Evolutionary conservation across 2,113 vertebrate genomes (phyloP).

Genomic region (Sula dactylatra): DNA sequence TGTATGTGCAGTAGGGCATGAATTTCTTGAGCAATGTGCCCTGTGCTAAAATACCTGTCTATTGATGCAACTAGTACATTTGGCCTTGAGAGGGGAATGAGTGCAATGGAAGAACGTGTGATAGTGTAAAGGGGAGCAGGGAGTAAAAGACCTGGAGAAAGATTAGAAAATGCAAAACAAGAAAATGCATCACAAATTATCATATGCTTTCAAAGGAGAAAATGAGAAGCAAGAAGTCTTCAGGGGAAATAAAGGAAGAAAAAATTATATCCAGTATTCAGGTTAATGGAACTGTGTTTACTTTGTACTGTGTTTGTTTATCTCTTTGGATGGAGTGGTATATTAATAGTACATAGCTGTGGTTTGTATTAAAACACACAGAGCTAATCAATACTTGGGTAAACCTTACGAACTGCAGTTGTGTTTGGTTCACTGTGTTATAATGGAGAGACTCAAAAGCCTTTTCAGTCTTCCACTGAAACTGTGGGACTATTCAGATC

Average conservation of each 20-base stretch:
- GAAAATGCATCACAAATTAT: background rate
- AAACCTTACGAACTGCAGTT: background rate
- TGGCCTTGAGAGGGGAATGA: background rate
- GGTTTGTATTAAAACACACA: background rate
- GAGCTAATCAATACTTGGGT: background rate
- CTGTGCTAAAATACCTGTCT: background rate
- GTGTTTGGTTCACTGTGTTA: background rate
- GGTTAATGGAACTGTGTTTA: background rate
- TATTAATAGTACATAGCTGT: background rate
- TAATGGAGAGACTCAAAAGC: background rate
- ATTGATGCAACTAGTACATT: background rate
- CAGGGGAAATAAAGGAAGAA: too few relatives aligned
- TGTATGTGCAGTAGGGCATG: background rate
- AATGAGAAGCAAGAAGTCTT: background rate
- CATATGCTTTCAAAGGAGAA: background rate
- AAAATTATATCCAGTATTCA: background rate
- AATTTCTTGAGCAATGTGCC: background rate
- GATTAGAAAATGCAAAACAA: background rate
- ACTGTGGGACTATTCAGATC: background rate
- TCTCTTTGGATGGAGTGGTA: background rate
- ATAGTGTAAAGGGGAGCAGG: background rate
- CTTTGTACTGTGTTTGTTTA: background rate
- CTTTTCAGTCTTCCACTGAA: background rate
- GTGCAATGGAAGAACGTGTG: background rate
- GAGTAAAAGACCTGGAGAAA: background rate